phyloP scores from a whole-genome alignment of 2,888 invertebrate genomes.

The Leptinotarsa haldemani region DNA sequence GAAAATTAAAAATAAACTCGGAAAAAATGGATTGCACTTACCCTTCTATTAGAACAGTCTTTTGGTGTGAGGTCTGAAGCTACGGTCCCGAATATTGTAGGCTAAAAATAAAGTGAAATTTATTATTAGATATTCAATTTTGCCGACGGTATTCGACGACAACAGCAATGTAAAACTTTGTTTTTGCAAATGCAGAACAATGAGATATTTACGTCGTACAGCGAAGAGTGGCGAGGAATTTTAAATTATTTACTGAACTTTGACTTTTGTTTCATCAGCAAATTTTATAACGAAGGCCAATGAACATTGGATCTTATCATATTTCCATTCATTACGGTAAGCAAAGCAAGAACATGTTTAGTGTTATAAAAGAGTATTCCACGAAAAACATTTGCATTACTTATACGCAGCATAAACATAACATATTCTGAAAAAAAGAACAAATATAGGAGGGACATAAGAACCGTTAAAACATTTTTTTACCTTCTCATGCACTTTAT shows the following conservation, averaged over 20 bases:
- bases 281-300: conserved; percentile 13
- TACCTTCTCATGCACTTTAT: no score
- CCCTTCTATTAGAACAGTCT: conserved; percentile 72
- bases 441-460: conserved; percentile 8
- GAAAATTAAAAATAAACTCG: conserved; percentile 4
- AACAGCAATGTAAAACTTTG: conserved; percentile 19
- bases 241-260: conserved; percentile 24
- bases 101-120: conserved; percentile 67
- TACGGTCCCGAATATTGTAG: conserved; percentile 74
- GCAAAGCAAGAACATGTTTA: neutral
- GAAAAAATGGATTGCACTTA: conserved; percentile 61
- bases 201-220: conserved; percentile 29
- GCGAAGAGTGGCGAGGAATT: conserved; percentile 26
- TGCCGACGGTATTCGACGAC: conserved; percentile 44
- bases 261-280: conserved; percentile 27
- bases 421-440: conserved; percentile 1
- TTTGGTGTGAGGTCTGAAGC: conserved; percentile 73
- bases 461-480: neutral
- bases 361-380: neutral
- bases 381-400: neutral
- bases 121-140: conserved; percentile 38
- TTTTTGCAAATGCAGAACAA: conserved; percentile 24
- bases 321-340: conserved; percentile 14
- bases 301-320: conserved; percentile 17
- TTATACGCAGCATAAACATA: no score